Base-by-base conservation (phyloP, 2,888 invertebrate genomes). In the Drosophila gaucha region DNA sequence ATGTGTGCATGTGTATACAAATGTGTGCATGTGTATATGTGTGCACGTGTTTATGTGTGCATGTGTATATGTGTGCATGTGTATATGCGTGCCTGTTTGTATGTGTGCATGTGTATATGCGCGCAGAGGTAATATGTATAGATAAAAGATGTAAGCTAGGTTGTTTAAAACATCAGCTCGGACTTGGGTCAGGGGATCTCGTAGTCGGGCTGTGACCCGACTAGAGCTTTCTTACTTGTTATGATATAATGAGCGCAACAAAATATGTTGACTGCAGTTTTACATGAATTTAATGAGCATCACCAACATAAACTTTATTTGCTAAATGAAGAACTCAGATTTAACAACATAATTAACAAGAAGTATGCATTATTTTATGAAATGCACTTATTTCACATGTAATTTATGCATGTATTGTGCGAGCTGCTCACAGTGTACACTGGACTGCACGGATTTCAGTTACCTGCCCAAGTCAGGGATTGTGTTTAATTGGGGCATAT, bases 231-330 rank as follows among this genome's bases (percentile, higher is more conserved):
- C 51, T n/a, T n/a, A 50, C 63, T 28, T 58, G 35, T 52, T 63
- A 50, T 64, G 64, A 60, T 46, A 64, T 65, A 62, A 64, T 49
- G 44, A 28, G 59, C 66, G 59, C 50, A 49, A 50, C 28, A 56
- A 70, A 74, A 67, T 80, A 39, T 78, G 70, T 22, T 59, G 50
- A 14, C 56, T 44, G 46, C 62, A 54, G 52, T 60, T 74, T 78
- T 55, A 85, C 77, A 74, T 36, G 74, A 22, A 58, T 82, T 85
- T 82, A 82, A 82, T 79, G 85, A 77, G 65, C 41, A 35, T 44
- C 24, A 22, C 12, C 68, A 60, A 18, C 52, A 43, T 47, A 41
- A 71, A 67, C 63, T 63, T 56, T 59, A 57, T 55, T 69, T 56
- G 55, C 49, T 26, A 67, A 78, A 80, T 73, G 60, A 65, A 62